phyloP scores from a whole-genome alignment of 2,797 vertebrate genomes.

The Kryptolebias ocellatus region DNA sequence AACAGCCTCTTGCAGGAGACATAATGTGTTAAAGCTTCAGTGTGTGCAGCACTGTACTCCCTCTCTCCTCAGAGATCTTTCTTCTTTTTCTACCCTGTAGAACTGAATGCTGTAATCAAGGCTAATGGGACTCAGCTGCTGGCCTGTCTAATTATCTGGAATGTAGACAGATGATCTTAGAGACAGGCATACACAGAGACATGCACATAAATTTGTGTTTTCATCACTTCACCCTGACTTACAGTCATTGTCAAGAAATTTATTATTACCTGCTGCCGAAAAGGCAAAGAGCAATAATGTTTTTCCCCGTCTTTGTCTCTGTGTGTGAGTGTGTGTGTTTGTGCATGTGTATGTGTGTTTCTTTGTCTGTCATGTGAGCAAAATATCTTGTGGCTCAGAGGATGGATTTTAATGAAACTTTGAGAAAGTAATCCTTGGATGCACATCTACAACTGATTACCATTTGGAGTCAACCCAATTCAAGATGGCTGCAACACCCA shows the following conservation, averaged over 20 bases:
- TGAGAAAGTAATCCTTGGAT: too few species aligned
- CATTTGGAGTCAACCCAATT: too few species aligned
- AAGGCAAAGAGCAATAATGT: too few species aligned
- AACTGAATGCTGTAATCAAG: constrained; percentile 76
- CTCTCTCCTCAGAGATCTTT: constrained; percentile 5
- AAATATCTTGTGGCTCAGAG: too few species aligned
- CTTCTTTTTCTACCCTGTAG: constrained; percentile 35
- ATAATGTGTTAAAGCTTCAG: constrained; percentile 23
- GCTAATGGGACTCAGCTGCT: constrained; percentile 83
- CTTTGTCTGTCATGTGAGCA: too few species aligned
- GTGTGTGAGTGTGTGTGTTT: too few species aligned
- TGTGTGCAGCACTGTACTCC: constrained; percentile 6
- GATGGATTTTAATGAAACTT: too few species aligned
- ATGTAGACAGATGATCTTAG: constrained; percentile 76
- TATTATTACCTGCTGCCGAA: neutral
- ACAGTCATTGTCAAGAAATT: neutral
- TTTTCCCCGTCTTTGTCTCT: too few species aligned
- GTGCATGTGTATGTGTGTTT: too few species aligned
- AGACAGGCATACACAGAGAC: constrained; percentile 50
- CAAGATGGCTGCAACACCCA: too few species aligned
- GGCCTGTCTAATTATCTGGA: constrained; percentile 81
- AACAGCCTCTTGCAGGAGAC: constrained; percentile 24
- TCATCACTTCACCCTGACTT: constrained; percentile 5
- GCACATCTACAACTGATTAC: too few species aligned
- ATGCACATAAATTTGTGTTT: constrained; percentile 22